A percentile compares a stretch with the other conserved stretches of the same genome.
Evolutionary conservation across 2,888 invertebrate genomes (phyloP).

Genomic region (Ptilodon capucinus): DNA sequence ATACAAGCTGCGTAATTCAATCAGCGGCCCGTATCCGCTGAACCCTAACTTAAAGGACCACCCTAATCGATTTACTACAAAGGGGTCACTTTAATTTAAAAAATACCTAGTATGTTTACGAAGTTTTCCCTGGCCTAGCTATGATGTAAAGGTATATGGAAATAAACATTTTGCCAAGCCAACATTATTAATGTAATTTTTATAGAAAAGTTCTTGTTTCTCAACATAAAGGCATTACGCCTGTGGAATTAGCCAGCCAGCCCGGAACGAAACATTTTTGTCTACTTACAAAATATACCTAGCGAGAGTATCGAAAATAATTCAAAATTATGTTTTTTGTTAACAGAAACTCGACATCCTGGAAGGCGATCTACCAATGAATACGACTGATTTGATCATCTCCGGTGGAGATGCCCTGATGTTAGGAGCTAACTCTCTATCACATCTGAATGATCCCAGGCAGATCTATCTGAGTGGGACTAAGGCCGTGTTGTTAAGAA

Average conservation of each 20-base stretch:
- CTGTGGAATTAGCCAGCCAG: too few species aligned
- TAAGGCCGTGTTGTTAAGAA: slow-evolving; percentile 78
- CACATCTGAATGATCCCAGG: slow-evolving; percentile 77
- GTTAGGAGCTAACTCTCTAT: slow-evolving; percentile 82
- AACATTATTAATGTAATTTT: too few species aligned
- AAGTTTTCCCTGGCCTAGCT: too few species aligned
- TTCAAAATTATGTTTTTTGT: slow-evolving; percentile 11
- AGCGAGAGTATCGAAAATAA: not conserved
- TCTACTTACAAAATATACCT: too few species aligned
- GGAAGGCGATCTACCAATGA: slow-evolving; percentile 80
- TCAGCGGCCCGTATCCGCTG: slow-evolving; percentile 68
- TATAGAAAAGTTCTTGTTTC: too few species aligned
- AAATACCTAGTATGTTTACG: not conserved
- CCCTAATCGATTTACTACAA: slow-evolving; percentile 22
- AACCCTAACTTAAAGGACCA: slow-evolving; percentile 47
- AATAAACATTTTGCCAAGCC: too few species aligned
- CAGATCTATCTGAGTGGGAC: slow-evolving; percentile 80
- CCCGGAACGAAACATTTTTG: too few species aligned
- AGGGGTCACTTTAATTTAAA: not conserved
- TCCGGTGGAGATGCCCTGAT: slow-evolving; percentile 79
- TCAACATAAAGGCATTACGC: too few species aligned
- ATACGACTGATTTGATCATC: slow-evolving; percentile 83
- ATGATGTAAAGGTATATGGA: too few species aligned
- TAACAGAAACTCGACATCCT: slow-evolving; percentile 74
- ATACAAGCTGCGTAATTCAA: slow-evolving; percentile 60